Base-by-base conservation (phyloP, 2,888 invertebrate species). In the Dryadula phaetusa region DNA sequence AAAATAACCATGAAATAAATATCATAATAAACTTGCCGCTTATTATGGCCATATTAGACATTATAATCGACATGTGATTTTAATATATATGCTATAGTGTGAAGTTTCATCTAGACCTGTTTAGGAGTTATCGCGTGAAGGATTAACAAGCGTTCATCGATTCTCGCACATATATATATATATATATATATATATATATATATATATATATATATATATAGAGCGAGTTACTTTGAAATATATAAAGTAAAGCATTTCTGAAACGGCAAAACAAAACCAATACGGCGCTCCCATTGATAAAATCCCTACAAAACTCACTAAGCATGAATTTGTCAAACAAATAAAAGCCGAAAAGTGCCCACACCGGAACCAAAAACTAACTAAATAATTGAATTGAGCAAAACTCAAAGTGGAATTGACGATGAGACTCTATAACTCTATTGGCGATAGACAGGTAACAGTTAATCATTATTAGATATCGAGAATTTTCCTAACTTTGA, bases 391-490 rank as follows among this genome's bases (percentile, higher is more conserved):
- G 83, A 90, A 89, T 91, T 88, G 77, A 80, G 85, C 79, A 79
- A 80, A 79, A 81, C 79, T 81, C 87, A 85, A 87, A 91, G 83
- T 88, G 81, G 83, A 82, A 90, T 90, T 89, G 90, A 90, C 88
- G 86, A 89, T 88, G 88, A 86, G 83, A 67, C 76, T 63, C 72
- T 74, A 69, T 67, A 67, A 74, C 64, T 73, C 72, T 77, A 80
- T 84, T 79, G 82, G 75, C 82, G 77, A 89, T 88, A 88, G 86
- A 83, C 88, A 90, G 90, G 90, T 90, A 88, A 84, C 63, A 79
- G 80, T 85, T 85, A 90, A 93, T 93, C 92, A 92, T 93, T 93
- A 92, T 92, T 92, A 92, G 90, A 92, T 93, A 92, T 93, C 90
- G 92, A 92, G 22, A 49, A 92, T 92, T 93, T 92, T 92, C 92